Evolutionary conservation across 1,140 invertebrate species (phyloP), one percentile per base, ranked within the genome.

Genomic region (Metopolophium dirhodum): DNA sequence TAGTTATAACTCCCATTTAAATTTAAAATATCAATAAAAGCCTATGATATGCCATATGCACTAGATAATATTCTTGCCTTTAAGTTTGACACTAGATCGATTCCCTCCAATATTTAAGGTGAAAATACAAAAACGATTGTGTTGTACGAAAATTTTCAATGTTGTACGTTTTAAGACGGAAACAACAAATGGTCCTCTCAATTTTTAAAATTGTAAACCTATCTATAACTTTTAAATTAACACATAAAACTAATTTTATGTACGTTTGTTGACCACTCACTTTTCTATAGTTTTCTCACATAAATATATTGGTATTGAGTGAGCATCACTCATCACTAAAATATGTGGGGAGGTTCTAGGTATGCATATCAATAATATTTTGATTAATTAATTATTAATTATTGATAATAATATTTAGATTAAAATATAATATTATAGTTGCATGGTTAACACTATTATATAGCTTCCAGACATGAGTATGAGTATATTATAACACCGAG

Each of bases 311-410:
- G 61, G 61, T n/a, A 77, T 30, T 68, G 61, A 68, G 61, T 30
- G 61, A 68, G 9, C 9, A 68, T 30, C 9, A 68, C 30, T 68
- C 9, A 68, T 30, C 9, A 68, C 30, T 68, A 61, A 30, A 30
- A 61, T 61, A 61, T 61, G 26, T 1, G 4, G 2, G 26, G 57
- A 9, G 7, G 57, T 61, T 61, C 26, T 68, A 77, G n/a, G 30
- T 68, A 77, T 77, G 30, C n/a, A 77, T 30, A 77, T 77, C n/a
- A 77, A n/a, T 77, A 77, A n/a, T 77, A 77, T n/a, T 77, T n/a
- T 77, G 4, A 20, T n/a, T 77, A 18, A n/a, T n/a, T 77, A 18
- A 77, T 77, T 77, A n/a, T 77, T 77, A 68, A n/a, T 68, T n/a
- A 68, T n/a, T n/a, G 30, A 7, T 77, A 54, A 7, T n/a, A 77